Base-by-base conservation (phyloP, 1,140 invertebrate species). In the Drosophila pachea region DNA sequence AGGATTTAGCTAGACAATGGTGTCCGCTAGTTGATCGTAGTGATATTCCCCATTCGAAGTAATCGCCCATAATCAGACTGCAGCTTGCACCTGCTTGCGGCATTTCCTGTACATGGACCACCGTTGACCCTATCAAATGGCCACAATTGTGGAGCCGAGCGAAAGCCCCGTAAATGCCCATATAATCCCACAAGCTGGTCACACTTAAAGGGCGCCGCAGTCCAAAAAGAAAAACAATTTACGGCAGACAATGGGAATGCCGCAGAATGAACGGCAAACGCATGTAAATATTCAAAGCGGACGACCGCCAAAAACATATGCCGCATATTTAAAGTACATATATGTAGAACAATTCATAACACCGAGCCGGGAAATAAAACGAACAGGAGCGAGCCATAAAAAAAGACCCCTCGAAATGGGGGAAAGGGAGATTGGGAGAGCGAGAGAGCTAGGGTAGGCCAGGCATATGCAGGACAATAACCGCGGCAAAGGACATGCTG, bases 321-420 rank as follows among this genome's bases (percentile, higher is more conserved):
- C 43, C 53, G 58, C 40, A 76, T 69, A 58, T 75, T 60, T 71
- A 68, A 68, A 66, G 74, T 68, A 56, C 40, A 42, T 42, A 43
- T 69, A 81, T 69, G 42, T 69, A 76, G 69, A 69, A 68, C 73
- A 81, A 53, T 67, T 63, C 58, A 65, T 62, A 69, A 67, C 73
- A 72, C 62, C 64, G 49, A 22, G 47, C 36, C 33, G 45, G 47
- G 60, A 55, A 60, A 49, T 56, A 60, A 43, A 42, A 54, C 42
- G 58, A 49, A 43, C 7, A 43, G 7, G 6, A 36, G 35, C 35
- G 6, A 36, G 8, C 35, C 14, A n/a, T 14, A 43, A 43, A 6
- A 43, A 67, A 50, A 50, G 63, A 36, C 43, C 38, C 55, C 55
- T 45, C 48, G 49, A 60, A 14, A 14, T 35, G 49, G 12, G 55